Evolutionary conservation across 2,888 invertebrate genomes (phyloP).

Genomic region (Oscheius sp.): DNA sequence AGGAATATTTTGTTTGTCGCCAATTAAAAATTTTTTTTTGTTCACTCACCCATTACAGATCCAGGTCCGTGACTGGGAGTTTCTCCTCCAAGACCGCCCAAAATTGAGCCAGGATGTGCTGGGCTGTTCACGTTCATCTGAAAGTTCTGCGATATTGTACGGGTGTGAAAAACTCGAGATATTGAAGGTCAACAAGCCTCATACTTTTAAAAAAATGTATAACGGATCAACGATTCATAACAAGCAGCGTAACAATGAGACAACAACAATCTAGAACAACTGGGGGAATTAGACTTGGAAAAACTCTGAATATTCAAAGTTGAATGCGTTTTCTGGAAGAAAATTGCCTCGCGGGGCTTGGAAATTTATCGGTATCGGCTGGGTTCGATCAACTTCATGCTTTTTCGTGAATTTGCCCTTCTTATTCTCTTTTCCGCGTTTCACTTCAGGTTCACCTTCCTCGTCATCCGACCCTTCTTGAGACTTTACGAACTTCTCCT

Average conservation of each 20-base stretch:
- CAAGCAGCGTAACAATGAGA: slow-evolving; percentile 39
- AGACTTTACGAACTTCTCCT: slow-evolving; percentile 37
- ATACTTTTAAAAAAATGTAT: background rate
- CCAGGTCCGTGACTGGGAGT: slow-evolving; percentile 57
- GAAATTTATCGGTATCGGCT: slow-evolving; percentile 42
- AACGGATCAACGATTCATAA: slow-evolving; percentile 7
- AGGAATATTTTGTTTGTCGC: no score
- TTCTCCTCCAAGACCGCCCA: slow-evolving; percentile 55
- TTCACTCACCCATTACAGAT: slow-evolving; percentile 35
- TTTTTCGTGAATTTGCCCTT: slow-evolving; percentile 47
- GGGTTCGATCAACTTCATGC: slow-evolving; percentile 41
- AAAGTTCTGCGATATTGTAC: background rate
- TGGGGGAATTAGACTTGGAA: slow-evolving; percentile 32
- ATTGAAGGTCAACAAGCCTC: background rate
- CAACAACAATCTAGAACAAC: slow-evolving; percentile 14
- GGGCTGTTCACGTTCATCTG: slow-evolving; percentile 58
- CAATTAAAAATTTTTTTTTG: no score
- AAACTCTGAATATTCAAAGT: slow-evolving; percentile 41
- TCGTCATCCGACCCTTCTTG: slow-evolving; percentile 44
- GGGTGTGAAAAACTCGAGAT: background rate
- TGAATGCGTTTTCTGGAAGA: slow-evolving; percentile 39
- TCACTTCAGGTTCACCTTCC: slow-evolving; percentile 41
- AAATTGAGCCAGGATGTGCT: slow-evolving; percentile 41
- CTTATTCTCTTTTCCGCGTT: slow-evolving; percentile 31
- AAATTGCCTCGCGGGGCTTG: slow-evolving; percentile 42